Evolutionary conservation across 2,888 invertebrate species (phyloP).

Genomic region (Cheilosia soror): DNA sequence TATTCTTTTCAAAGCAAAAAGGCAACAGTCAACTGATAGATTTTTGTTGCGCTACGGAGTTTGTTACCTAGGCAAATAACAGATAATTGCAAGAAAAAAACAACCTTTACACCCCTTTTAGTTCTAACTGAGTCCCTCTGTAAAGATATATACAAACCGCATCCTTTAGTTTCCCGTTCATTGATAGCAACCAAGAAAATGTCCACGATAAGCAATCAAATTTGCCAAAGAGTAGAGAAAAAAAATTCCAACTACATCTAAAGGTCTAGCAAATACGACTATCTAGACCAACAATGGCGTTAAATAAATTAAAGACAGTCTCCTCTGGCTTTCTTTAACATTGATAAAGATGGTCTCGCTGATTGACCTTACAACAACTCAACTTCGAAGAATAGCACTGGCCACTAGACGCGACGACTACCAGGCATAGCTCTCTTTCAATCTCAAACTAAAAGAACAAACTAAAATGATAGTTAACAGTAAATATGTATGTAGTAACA

Average conservation of each 20-base stretch:
- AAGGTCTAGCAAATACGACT: background rate
- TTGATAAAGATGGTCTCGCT: background rate
- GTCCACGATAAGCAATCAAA: background rate
- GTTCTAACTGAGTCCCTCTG: background rate
- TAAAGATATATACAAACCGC: background rate
- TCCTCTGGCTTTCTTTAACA: conserved; percentile 28
- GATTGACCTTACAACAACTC: conserved; percentile 4
- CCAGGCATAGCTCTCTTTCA: conserved; percentile 18
- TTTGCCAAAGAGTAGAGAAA: background rate
- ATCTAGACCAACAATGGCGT: background rate
- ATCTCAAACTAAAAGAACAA: conserved; percentile 39
- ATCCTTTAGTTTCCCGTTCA: background rate
- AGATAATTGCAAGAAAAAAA: too few relatives aligned
- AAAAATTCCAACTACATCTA: background rate
- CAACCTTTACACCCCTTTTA: too few relatives aligned
- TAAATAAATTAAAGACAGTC: background rate
- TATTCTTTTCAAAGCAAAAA: too few relatives aligned
- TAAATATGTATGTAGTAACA: conserved; percentile 37
- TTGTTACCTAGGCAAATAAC: too few relatives aligned
- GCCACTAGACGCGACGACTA: conserved; percentile 10
- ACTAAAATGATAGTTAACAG: conserved; percentile 28
- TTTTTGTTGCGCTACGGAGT: too few relatives aligned
- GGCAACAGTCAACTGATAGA: too few relatives aligned
- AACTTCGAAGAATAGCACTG: conserved; percentile 21
- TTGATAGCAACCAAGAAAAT: background rate